Conservation (phyloP, 1,140 invertebrate genomes). For the Apis dorsata region DNA sequence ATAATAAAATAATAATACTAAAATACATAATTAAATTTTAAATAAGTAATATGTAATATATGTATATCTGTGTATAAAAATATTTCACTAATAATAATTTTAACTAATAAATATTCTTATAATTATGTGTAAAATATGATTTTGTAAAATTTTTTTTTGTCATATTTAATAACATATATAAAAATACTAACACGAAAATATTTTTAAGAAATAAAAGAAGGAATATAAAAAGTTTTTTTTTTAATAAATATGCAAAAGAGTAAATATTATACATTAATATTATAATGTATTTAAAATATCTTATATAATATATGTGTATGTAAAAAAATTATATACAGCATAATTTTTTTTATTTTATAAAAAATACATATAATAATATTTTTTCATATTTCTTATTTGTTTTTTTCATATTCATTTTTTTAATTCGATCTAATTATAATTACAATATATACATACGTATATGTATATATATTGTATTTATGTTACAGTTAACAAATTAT, state of each 20-base stretch:
- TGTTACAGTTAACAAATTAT: not conserved
- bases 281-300: not conserved
- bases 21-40: not conserved
- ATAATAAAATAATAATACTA: not conserved
- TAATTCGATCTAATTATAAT: not conserved
- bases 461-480: no score
- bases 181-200: not conserved
- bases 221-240: not conserved
- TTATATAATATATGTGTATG: not conserved
- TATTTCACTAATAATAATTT: not conserved
- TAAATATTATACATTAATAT: not conserved
- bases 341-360: conserved; percentile 23
- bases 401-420: not conserved
- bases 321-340: conserved; percentile 10
- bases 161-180: not conserved
- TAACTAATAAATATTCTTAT: not conserved
- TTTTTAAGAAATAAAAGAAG: not conserved
- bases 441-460: no score
- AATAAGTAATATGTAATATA: not conserved
- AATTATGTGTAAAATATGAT: not conserved
- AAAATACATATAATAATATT: conserved; percentile 22
- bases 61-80: not conserved
- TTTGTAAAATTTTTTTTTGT: not conserved
- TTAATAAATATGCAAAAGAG: not conserved
- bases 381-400: no score